Conservation (phyloP, 2,888 invertebrate genomes). For the Eurois occulta region DNA sequence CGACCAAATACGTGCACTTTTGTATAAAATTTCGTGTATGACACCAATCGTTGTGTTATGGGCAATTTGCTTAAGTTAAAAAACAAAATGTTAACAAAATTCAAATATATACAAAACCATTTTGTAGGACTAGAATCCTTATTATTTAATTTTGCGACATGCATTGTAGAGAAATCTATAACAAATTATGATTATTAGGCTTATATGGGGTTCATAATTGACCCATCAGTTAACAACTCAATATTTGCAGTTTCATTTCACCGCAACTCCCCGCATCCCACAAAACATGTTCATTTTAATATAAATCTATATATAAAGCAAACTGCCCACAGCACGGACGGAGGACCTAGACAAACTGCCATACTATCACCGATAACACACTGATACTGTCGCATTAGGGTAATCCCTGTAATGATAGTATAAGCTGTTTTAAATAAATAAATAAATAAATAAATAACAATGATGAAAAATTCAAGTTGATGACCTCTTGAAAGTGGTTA, state of each 20-base stretch:
- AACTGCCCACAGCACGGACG: conserved; percentile 46
- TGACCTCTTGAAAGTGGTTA: neutral
- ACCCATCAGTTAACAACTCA: neutral
- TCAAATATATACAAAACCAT: conserved; percentile 47
- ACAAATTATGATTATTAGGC: conserved; percentile 1
- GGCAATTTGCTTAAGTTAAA: conserved; percentile 38
- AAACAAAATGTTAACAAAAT: neutral
- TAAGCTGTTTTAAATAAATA: too few relatives aligned
- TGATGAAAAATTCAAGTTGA: neutral
- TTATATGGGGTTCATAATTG: neutral
- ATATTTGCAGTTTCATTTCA: conserved; percentile 9
- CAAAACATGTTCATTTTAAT: conserved; percentile 17
- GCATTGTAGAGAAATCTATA: conserved; percentile 18
- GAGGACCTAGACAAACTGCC: neutral
- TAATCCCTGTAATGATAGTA: too few relatives aligned
- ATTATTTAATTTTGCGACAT: conserved; percentile 28
- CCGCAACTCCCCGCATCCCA: conserved; percentile 8
- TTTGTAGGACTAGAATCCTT: conserved; percentile 54
- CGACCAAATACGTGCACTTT: conserved; percentile 52
- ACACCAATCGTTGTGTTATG: conserved; percentile 30
- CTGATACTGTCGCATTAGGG: too few relatives aligned
- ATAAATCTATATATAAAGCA: conserved; percentile 23
- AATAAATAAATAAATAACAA: too few relatives aligned
- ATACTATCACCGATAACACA: neutral
- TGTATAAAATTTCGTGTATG: conserved; percentile 58